Evolutionary conservation across 2,888 invertebrate species (phyloP).

Genomic region (Stenodema calcarata): DNA sequence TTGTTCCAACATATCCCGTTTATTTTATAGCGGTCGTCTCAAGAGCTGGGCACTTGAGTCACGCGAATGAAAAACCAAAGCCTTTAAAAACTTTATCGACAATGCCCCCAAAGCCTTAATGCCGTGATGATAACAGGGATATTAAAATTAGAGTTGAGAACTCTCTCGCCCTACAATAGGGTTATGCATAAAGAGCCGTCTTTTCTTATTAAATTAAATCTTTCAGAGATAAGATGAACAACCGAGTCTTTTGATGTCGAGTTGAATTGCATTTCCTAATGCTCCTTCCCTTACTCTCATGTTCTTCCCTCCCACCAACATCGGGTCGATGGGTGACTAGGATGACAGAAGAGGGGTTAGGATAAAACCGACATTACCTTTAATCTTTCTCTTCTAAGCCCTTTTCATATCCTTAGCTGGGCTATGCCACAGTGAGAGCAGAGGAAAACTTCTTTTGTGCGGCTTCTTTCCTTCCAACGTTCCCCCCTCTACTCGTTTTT

Average conservation of each 20-base stretch:
- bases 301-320: neutral
- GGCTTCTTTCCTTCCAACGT: neutral
- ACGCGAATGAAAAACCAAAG: neutral
- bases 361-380: conserved; percentile 24
- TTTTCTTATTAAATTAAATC: conserved; percentile 28
- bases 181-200: conserved; percentile 16
- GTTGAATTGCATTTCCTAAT: conserved; percentile 40
- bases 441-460: neutral
- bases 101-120: neutral
- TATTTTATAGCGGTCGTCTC: neutral
- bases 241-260: conserved; percentile 32
- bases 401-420: neutral
- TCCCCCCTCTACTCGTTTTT: neutral
- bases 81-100: conserved; percentile 24
- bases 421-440: neutral
- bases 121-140: conserved; percentile 26
- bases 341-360: neutral
- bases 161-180: neutral
- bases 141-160: conserved; percentile 33
- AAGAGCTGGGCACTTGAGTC: neutral
- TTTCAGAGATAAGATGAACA: conserved; percentile 11
- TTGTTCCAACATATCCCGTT: neutral
- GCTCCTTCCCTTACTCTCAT: neutral
- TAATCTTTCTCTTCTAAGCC: conserved; percentile 17
- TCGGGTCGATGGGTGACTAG: neutral